phyloP scores from a whole-genome alignment of 2,113 vertebrate species.

The Rhabdomys dilectus region DNA sequence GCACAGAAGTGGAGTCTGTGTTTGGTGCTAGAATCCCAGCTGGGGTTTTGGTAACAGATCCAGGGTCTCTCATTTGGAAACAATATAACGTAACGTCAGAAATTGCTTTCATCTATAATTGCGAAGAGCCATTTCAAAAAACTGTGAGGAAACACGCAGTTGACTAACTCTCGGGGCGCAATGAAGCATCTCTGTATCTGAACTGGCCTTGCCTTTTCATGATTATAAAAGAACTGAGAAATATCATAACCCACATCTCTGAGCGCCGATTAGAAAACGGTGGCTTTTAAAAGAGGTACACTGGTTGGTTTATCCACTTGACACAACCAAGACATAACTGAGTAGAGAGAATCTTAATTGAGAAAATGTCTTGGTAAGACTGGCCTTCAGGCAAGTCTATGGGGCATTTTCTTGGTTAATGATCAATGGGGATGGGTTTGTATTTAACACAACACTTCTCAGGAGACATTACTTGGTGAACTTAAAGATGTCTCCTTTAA shows the following conservation, averaged over 20 bases:
- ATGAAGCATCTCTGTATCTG: neutral
- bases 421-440: neutral
- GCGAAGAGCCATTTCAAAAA: slow-evolving; percentile 75
- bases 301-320: neutral
- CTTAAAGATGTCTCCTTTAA: neutral
- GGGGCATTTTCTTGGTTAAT: neutral
- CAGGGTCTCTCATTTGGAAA: slow-evolving; percentile 74
- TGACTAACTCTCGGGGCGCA: slow-evolving; percentile 47
- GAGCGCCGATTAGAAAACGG: neutral
- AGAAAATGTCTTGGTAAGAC: neutral
- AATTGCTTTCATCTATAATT: slow-evolving; percentile 63
- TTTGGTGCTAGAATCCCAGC: neutral
- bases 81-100: slow-evolving; percentile 32
- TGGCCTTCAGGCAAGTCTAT: no score
- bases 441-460: neutral
- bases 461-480: neutral
- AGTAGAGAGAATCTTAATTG: neutral
- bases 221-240: slow-evolving; percentile 36
- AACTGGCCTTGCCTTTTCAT: neutral
- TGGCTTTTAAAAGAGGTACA: neutral
- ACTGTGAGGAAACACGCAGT: slow-evolving; percentile 75
- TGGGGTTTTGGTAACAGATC: neutral
- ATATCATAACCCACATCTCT: neutral
- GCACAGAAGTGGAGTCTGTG: neutral
- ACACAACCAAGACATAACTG: neutral